These are phyloP conservation scores for Drosophila multiciliata DNA, from an alignment of 2,888 invertebrate species.

Conservation along the genomic window DNA sequence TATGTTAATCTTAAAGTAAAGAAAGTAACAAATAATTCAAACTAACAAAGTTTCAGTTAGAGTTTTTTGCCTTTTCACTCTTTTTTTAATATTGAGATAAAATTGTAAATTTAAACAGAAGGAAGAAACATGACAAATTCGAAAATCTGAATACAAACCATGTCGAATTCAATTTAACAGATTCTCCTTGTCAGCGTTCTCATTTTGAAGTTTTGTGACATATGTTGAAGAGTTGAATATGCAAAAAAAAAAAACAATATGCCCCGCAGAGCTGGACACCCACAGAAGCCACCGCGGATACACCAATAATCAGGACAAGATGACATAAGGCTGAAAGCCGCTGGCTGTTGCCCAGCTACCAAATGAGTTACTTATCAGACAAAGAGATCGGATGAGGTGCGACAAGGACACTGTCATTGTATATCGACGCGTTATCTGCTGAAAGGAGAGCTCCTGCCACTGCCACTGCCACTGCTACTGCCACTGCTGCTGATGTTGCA, in stretches of 20 bases:
- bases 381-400: conserved; percentile 44
- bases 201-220: conserved; percentile 42
- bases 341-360: conserved; percentile 9
- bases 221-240: conserved; percentile 48
- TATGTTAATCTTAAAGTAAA: not conserved
- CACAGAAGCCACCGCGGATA: conserved; percentile 51
- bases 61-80: too few species aligned
- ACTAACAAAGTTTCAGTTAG: too few species aligned
- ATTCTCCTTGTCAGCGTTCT: not conserved
- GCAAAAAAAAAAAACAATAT: conserved; percentile 18
- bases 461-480: conserved; percentile 18
- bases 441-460: conserved; percentile 4
- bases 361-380: conserved; percentile 61
- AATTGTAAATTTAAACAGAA: not conserved
- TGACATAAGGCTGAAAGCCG: conserved; percentile 31
- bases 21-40: too few species aligned
- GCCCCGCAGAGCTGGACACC: conserved; percentile 27
- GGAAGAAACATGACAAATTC: not conserved
- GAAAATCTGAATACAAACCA: not conserved
- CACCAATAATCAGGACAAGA: conserved; percentile 14
- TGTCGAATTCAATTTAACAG: not conserved
- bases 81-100: not conserved
- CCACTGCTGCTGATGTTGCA: conserved; percentile 36
- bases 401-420: conserved; percentile 45
- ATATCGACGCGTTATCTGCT: conserved; percentile 68